A percentile compares a stretch with the other conserved stretches of the same genome.
Conservation (phyloP, 2,797 vertebrate genomes). For the Hafferia zeledoni region DNA sequence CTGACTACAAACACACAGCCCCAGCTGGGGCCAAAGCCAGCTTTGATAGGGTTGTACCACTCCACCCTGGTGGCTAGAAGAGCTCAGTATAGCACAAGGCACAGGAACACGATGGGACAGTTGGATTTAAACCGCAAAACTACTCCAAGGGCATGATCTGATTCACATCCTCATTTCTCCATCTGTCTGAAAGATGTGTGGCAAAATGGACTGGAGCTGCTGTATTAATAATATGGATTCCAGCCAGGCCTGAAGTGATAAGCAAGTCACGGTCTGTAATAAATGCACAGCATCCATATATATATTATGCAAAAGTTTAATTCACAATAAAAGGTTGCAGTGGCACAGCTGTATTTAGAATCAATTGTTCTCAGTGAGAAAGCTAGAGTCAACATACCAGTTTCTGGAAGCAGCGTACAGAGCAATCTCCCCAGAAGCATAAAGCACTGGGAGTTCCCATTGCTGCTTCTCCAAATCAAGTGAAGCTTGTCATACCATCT, state of each 20-base stretch:
- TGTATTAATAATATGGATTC: neutral
- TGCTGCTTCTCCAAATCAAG: neutral
- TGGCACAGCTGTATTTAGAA: neutral
- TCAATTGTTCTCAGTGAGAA: neutral
- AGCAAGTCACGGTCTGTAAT: neutral
- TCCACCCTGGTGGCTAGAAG: neutral
- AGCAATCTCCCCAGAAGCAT: neutral
- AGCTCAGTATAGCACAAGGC: neutral
- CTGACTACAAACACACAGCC: neutral
- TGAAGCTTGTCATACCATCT: neutral
- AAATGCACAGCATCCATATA: neutral
- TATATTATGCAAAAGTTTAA: neutral
- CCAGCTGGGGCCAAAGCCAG: neutral
- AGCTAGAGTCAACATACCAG: neutral
- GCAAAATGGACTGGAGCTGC: neutral
- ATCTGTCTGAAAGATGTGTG: neutral
- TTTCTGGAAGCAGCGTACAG: neutral
- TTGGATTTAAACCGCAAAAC: neutral
- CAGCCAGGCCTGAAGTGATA: neutral
- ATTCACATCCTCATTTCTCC: neutral
- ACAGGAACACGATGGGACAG: rapidly evolving
- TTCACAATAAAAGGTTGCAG: neutral
- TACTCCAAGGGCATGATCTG: neutral
- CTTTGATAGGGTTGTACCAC: neutral
- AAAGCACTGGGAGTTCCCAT: neutral